Evolutionary conservation across 2,888 invertebrate species (phyloP).

Genomic region (Ectobius pallidus): DNA sequence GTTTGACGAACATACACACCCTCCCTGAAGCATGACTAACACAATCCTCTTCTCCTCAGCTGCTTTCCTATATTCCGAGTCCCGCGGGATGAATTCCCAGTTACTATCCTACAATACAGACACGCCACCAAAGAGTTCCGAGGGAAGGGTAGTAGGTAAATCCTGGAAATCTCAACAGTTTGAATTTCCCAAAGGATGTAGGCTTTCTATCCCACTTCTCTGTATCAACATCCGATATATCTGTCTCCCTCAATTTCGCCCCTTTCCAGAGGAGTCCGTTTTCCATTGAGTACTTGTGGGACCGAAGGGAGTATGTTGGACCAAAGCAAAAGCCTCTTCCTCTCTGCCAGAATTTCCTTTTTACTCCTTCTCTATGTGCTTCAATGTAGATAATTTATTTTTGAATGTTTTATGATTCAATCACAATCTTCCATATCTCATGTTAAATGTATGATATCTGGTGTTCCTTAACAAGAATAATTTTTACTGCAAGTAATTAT

Average conservation of each 20-base stretch:
- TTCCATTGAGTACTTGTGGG: neutral
- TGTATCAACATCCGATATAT: neutral
- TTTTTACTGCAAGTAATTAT: too few species aligned
- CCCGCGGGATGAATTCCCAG: conserved; percentile 31
- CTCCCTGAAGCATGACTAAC: neutral
- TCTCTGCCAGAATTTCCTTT: too few species aligned
- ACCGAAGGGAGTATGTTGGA: neutral
- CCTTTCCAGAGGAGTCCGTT: neutral
- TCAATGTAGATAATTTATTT: too few species aligned
- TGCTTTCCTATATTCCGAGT: neutral
- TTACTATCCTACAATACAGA: conserved; percentile 20
- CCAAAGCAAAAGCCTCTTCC: neutral
- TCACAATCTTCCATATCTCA: too few species aligned
- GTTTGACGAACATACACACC: neutral
- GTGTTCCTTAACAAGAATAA: too few species aligned
- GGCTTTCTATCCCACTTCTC: too few species aligned
- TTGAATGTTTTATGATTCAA: too few species aligned
- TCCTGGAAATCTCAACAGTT: conserved; percentile 29
- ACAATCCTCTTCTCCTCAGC: neutral
- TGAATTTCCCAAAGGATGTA: conserved; percentile 33
- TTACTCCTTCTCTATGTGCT: too few species aligned
- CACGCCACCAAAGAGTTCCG: conserved; percentile 3
- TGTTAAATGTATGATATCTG: too few species aligned
- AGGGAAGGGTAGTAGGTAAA: neutral
- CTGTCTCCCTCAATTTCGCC: neutral